phyloP scores from a whole-genome alignment of 2,888 invertebrate genomes.

The Machimus rusticus region DNA sequence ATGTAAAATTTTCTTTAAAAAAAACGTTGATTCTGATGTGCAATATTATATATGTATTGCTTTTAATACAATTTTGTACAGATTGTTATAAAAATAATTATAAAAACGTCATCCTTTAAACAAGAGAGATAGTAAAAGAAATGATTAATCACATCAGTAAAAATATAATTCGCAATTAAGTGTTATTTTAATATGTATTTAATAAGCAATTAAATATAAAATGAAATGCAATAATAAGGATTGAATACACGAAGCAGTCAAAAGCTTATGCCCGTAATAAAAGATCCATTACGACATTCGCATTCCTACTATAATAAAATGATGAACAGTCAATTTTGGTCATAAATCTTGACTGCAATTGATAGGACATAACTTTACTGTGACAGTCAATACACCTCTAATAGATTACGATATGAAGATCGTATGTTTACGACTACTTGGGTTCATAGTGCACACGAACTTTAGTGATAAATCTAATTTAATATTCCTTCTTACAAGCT shows the following conservation, averaged over 20 bases:
- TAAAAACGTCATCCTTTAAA: too few relatives aligned
- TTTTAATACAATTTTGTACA: too few relatives aligned
- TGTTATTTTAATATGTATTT: neutral
- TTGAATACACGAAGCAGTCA: neutral
- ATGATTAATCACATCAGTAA: too few relatives aligned
- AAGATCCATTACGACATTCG: neutral
- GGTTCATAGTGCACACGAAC: neutral
- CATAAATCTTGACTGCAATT: neutral
- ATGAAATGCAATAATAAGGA: neutral
- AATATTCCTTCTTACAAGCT: neutral
- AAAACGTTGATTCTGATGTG: too few relatives aligned
- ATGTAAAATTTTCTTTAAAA: too few relatives aligned
- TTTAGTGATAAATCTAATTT: neutral
- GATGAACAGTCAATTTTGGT: neutral
- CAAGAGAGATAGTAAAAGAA: too few relatives aligned
- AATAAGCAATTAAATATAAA: neutral
- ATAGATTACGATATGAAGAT: neutral
- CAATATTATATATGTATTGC: too few relatives aligned
- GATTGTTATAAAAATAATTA: too few relatives aligned
- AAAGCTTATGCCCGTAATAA: neutral
- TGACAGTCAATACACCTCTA: neutral
- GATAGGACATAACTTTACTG: neutral
- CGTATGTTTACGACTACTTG: neutral
- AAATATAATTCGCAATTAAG: too few relatives aligned
- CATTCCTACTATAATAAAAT: neutral